These are phyloP conservation scores for Capreolus pygargus DNA, from an alignment of 2,113 vertebrate species.

Conservation along the genomic window DNA sequence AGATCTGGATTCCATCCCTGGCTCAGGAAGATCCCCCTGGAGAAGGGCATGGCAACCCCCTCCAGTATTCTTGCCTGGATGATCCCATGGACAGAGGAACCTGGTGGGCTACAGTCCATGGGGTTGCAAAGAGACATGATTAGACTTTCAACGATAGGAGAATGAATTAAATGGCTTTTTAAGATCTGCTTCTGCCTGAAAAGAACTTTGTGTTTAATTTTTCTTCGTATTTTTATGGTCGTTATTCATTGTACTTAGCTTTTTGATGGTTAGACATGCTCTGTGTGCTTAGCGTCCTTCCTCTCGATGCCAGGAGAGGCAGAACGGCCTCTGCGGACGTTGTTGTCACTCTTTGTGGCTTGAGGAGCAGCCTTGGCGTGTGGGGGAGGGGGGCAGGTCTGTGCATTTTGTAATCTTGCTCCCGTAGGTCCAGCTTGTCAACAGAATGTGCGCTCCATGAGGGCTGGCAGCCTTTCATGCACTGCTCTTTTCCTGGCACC, in stretches of 20 bases:
- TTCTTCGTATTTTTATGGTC: background rate
- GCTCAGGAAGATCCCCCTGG: background rate
- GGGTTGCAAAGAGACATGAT: background rate
- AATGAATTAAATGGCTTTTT: slow-evolving; percentile 13
- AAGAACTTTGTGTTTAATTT: background rate
- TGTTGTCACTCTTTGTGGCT: fast-evolving
- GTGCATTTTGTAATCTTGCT: background rate
- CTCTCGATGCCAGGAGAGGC: background rate
- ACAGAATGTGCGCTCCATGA: background rate
- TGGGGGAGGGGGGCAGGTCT: background rate
- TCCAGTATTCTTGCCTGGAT: background rate
- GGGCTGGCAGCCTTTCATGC: background rate
- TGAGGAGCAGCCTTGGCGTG: background rate
- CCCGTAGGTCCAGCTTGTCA: fast-evolving
- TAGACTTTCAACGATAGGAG: background rate
- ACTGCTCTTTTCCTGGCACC: background rate
- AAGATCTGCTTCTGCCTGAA: background rate
- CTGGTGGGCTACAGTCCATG: background rate
- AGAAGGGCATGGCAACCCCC: background rate
- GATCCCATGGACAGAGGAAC: background rate
- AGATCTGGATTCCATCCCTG: background rate
- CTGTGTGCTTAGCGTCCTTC: background rate
- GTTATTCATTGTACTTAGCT: background rate
- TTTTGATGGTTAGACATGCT: background rate
- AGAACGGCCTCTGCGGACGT: background rate